phyloP scores from a whole-genome alignment of 1,140 invertebrate species.

The Bombus balteatus region DNA sequence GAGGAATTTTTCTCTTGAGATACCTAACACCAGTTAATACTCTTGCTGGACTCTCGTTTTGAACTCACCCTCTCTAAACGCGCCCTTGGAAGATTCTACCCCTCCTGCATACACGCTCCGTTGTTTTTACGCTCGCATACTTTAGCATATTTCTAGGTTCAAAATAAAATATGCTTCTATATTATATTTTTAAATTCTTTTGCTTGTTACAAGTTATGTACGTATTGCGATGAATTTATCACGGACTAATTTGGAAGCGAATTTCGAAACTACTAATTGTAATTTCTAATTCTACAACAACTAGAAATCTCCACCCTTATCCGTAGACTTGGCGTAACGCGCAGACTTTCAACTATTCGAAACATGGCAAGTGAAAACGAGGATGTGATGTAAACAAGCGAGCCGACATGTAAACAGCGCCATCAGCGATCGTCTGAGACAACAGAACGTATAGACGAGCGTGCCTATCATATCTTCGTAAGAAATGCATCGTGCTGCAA shows the following conservation, averaged over 20 bases:
- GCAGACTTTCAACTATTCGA: constrained; percentile 23
- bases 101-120: neutral
- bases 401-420: constrained; percentile 12
- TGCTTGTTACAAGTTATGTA: too few relatives aligned
- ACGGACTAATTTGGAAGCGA: neutral
- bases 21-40: neutral
- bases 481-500: neutral
- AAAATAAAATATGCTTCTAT: neutral
- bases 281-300: too few relatives aligned
- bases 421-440: neutral
- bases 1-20: neutral
- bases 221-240: neutral
- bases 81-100: neutral
- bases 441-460: neutral
- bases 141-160: neutral
- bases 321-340: neutral
- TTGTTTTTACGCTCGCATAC: neutral
- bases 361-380: constrained; percentile 17
- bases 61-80: neutral
- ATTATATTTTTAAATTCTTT: neutral
- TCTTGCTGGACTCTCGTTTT: neutral
- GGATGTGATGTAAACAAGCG: neutral
- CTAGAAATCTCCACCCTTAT: neutral
- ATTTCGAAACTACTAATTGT: too few relatives aligned
- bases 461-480: neutral